Evolutionary conservation across 2,797 vertebrate species (phyloP), one percentile per base, ranked within the genome.

Genomic region (Lemur catta): DNA sequence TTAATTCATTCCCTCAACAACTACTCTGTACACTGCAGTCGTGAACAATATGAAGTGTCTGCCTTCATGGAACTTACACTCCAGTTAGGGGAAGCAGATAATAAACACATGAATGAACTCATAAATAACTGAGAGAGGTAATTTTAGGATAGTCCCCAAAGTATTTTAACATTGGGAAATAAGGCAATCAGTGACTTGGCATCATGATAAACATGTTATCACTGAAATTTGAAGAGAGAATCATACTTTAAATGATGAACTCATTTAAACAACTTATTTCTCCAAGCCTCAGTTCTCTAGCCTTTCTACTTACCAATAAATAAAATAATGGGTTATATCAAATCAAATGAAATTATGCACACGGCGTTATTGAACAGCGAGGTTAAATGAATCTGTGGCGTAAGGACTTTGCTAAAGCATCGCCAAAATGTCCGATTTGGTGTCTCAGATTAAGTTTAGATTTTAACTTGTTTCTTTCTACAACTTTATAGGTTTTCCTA

Each of bases 161-260:
- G 41, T 75, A 89, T 15, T 95, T 97, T 67, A 82, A 95, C 88
- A 74, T 61, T 35, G n/a, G 30, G 59, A 95, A 92, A 63, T 61
- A 74, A 84, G 72, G 35, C 24, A 59, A 22, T 94, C n/a, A 91
- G 22, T 76, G 50, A 88, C 69, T 79, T 63, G 15, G n/a, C 17
- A 75, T 57, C 48, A 52, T 86, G 26, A 82, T 38, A 38, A 71
- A 14, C 80, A 78, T 55, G 22, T 46, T 91, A 76, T 35, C 18
- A 41, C 15, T 89, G 48, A 92, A 88, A 88, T n/a, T 41, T n/a
- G 38, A 94, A 89, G 14, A 72, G 6, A 9, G 43, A 93, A 75
- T 91, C 28, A 75, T 17, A 41, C 63, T 94, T 96, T 74, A 88
- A 94, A 57, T 85, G 55, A 90, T 71, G 46, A 85, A 84, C 46